These are phyloP conservation scores for Gadopsis marmoratus DNA, from an alignment of 2,797 vertebrate genomes.

Conservation along the genomic window DNA sequence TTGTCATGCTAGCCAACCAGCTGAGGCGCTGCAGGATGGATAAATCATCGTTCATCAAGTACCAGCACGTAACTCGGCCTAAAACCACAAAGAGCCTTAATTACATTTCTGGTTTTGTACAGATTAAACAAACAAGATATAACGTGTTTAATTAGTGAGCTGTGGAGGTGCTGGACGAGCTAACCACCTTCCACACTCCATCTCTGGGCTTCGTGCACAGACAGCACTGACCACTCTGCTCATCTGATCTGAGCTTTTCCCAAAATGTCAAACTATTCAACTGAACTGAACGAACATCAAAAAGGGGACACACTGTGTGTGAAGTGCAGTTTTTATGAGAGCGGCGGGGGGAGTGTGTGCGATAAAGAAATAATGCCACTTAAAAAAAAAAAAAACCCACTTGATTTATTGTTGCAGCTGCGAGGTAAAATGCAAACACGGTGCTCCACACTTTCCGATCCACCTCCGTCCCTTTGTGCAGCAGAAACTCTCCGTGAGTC, in stretches of 20 bases:
- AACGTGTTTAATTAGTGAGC: background rate
- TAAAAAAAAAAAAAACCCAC: background rate
- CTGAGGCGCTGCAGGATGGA: background rate
- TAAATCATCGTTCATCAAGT: background rate
- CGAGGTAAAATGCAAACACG: conserved; percentile 11
- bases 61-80: background rate
- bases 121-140: background rate
- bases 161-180: background rate
- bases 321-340: background rate
- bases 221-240: background rate
- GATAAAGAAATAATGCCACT: background rate
- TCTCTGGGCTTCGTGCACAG: background rate
- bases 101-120: background rate
- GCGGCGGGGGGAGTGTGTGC: background rate
- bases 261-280: background rate
- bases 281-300: background rate
- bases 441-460: conserved; percentile 11
- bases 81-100: background rate
- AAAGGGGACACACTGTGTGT: background rate
- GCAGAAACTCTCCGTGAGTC: conserved; percentile 34
- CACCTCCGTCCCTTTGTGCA: conserved; percentile 19
- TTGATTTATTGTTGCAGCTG: conserved; percentile 47
- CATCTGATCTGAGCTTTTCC: background rate
- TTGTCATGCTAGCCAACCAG: background rate
- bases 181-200: background rate